phyloP scores from a whole-genome alignment of 2,797 vertebrate species.

The Sibirionetta formosa region DNA sequence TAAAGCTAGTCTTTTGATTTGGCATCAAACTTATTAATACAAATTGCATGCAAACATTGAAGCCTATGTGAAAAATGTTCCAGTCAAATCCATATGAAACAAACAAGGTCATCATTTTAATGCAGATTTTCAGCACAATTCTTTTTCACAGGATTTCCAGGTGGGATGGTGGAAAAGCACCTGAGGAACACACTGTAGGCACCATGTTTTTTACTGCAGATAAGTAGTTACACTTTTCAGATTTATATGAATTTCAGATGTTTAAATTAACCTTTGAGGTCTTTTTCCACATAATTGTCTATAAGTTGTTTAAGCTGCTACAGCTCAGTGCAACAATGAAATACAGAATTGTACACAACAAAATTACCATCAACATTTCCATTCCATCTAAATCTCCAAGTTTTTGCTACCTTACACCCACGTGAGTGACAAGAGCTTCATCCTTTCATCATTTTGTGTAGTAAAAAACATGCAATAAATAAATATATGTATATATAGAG shows the following conservation, averaged over 20 bases:
- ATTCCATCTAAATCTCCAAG: background rate
- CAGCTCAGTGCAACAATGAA: background rate
- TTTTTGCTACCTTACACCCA: background rate
- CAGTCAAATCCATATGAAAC: background rate
- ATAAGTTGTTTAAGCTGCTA: slow-evolving; percentile 16
- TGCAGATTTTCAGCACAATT: background rate
- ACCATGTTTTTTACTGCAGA: slow-evolving; percentile 5
- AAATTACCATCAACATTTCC: background rate
- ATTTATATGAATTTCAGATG: background rate
- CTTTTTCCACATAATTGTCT: background rate
- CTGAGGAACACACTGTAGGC: background rate
- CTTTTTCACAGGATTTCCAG: background rate
- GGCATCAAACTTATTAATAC: background rate
- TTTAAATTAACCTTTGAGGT: slow-evolving; percentile 44
- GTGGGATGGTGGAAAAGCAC: background rate
- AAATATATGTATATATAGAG: background rate
- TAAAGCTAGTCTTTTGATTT: background rate
- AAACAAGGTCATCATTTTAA: background rate
- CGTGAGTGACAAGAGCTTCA: background rate
- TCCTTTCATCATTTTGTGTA: background rate
- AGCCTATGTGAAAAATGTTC: background rate
- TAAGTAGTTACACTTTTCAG: background rate
- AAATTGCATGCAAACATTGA: background rate
- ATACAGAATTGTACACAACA: slow-evolving; percentile 27
- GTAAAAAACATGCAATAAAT: background rate